These are phyloP conservation scores for Planococcus citri DNA, from an alignment of 1,140 invertebrate species.

Conservation along the genomic window DNA sequence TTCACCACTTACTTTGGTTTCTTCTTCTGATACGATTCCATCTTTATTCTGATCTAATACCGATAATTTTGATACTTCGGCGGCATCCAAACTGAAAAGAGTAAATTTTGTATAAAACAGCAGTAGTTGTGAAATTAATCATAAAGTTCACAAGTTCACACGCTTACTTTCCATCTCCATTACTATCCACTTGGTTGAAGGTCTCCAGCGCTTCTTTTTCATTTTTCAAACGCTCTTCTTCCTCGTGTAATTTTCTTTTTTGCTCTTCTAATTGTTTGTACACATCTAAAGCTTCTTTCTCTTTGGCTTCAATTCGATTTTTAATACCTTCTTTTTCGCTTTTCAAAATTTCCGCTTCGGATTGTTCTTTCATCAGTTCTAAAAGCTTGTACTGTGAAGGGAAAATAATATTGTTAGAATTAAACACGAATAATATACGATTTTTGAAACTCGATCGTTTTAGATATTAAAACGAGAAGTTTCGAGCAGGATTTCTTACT, in stretches of 20 bases:
- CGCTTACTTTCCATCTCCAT: slow-evolving; percentile 50
- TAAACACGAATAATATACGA: slow-evolving; percentile 15
- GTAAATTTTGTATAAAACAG: not conserved
- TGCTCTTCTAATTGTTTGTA: slow-evolving; percentile 41
- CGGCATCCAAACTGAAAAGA: slow-evolving; percentile 46
- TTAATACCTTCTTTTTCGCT: slow-evolving; percentile 60
- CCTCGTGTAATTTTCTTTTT: slow-evolving; percentile 43
- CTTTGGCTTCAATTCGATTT: slow-evolving; percentile 54
- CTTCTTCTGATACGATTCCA: slow-evolving; percentile 72
- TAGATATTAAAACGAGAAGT: not conserved
- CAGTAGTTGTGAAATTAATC: not conserved
- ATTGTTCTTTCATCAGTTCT: slow-evolving; percentile 55
- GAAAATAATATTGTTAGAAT: slow-evolving; percentile 21
- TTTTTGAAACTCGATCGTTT: not conserved
- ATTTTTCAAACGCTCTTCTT: slow-evolving; percentile 40
- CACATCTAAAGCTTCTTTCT: slow-evolving; percentile 60
- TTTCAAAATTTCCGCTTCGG: slow-evolving; percentile 55
- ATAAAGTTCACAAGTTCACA: not conserved
- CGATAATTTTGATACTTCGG: slow-evolving; percentile 61
- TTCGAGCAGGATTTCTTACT: too few relatives aligned
- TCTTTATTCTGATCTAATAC: slow-evolving; percentile 81
- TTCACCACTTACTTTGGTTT: slow-evolving; percentile 46
- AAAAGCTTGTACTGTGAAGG: slow-evolving; percentile 41
- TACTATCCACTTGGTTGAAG: slow-evolving; percentile 62
- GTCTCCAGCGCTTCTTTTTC: slow-evolving; percentile 49